Evolutionary conservation across 2,888 invertebrate genomes (phyloP).

Genomic region (Formica aserva): DNA sequence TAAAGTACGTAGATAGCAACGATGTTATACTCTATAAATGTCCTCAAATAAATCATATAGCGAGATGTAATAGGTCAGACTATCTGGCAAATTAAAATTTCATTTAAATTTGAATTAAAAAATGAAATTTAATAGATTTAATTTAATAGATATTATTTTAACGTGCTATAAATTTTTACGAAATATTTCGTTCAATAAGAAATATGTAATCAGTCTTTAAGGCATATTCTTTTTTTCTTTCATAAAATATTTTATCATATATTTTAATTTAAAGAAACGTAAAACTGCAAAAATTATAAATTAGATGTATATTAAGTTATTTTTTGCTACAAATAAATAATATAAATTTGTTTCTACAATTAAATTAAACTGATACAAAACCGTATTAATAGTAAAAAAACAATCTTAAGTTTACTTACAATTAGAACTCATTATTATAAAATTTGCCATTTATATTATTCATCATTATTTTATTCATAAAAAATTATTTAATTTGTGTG

Average conservation of each 20-base stretch:
- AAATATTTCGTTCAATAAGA: background rate
- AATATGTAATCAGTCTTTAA: background rate
- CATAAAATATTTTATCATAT: background rate
- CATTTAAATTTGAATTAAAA: background rate
- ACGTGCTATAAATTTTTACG: background rate
- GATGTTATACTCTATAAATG: background rate
- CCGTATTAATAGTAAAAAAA: background rate
- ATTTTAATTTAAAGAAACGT: background rate
- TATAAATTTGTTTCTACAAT: background rate
- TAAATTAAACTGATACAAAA: background rate
- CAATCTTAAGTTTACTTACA: background rate
- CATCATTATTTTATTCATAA: background rate
- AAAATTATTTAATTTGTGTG: background rate
- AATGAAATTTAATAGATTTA: background rate
- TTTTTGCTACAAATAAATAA: background rate
- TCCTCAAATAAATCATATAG: background rate
- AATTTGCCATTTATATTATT: background rate
- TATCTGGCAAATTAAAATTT: background rate
- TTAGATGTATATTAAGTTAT: background rate
- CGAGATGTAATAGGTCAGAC: background rate
- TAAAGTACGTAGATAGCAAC: background rate
- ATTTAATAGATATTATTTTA: background rate
- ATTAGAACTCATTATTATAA: background rate
- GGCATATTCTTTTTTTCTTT: background rate
- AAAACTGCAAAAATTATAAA: background rate